Base-by-base conservation (phyloP, 2,888 invertebrate genomes). In the Flexamia atlantica region DNA sequence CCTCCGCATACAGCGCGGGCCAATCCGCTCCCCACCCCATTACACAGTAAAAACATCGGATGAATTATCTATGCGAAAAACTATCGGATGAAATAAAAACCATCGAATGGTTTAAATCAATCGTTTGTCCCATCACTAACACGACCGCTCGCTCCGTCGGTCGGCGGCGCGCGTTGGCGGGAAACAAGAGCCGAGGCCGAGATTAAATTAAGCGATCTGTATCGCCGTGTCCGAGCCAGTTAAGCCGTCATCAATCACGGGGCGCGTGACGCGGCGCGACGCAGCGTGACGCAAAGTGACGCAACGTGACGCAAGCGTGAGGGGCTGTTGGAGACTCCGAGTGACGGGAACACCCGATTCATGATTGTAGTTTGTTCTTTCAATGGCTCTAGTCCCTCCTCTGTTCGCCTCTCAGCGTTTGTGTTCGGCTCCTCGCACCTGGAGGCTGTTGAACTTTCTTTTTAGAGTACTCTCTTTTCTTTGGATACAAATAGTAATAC, bases 341-440 rank as follows among this genome's bases (percentile, higher is more conserved):
- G 3, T 46, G 46, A 46, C 46, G n/a, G 46, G 17, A 46, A 46
- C 7, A 17, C 3, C 46, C 46, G 46, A 46, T 46, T 46, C 46
- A 46, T 46, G 46, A 46, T 46, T 46, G 46, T 46, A 46, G 46
- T 46, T 46, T 46, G 46, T 46, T 46, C 46, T 46, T 46, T 46
- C 46, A 46, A 46, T 46, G 46, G n/a, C 14, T 7, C 46, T 12
- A 46, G 46, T 17, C n/a, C 17, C 40, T 9, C 46, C 3, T 46
- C 46, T 46, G 12, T 17, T 46, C 46, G 12, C 10, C 36, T 36
- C 36, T 46, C 46, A 17, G 46, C n/a, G n/a, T 12, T 12, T 17
- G 46, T 46, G 46, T 46, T 46, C 46, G 46, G 46, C 40, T 40
- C 40, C 12, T 46, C n/a, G 46, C 12, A 4, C 17, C 17, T 46